phyloP scores from a whole-genome alignment of 2,797 vertebrate species.

The Thamnophis elegans region DNA sequence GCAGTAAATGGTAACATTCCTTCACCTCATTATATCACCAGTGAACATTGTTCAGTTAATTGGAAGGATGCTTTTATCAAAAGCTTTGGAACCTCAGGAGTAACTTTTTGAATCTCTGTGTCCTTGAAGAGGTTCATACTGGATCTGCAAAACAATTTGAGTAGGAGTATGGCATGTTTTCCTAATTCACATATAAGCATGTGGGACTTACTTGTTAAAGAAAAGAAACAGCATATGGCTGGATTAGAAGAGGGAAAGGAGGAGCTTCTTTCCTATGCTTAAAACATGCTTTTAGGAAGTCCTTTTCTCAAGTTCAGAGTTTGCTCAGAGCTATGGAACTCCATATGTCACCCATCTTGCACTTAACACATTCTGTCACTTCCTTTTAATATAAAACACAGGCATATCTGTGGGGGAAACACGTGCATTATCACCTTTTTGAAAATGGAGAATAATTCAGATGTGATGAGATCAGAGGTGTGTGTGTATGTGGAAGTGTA shows the following conservation, averaged over 20 bases:
- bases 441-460: background rate
- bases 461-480: background rate
- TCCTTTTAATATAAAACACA: background rate
- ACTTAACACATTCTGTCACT: background rate
- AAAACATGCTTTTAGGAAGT: background rate
- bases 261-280: background rate
- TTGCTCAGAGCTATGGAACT: background rate
- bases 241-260: background rate
- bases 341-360: background rate
- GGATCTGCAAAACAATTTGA: background rate
- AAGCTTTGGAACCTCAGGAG: rapidly evolving
- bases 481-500: background rate
- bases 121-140: background rate
- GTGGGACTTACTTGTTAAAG: background rate
- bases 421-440: background rate
- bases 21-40: conserved; percentile 13
- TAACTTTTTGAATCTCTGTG: background rate
- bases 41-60: conserved; percentile 1
- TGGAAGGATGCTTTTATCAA: background rate
- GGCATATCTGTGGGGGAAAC: background rate
- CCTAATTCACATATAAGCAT: background rate
- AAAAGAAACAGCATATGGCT: background rate
- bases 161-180: background rate
- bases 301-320: background rate
- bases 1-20: background rate